These are phyloP conservation scores for Chalcosyrphus nemorum DNA, from an alignment of 2,888 invertebrate species.

Conservation along the genomic window DNA sequence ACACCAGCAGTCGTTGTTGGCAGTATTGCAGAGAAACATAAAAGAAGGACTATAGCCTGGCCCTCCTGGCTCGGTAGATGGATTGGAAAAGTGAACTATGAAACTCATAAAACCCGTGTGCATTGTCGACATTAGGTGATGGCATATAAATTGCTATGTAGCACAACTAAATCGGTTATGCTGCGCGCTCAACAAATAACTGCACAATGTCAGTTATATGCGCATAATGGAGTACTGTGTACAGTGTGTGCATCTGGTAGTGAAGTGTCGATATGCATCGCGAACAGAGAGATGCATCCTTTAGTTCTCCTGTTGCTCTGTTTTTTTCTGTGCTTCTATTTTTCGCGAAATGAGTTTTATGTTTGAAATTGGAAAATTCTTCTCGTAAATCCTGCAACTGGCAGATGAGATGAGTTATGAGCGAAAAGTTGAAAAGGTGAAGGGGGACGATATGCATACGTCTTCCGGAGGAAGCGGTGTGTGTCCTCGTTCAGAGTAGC, in stretches of 20 bases:
- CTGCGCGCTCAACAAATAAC: constrained; percentile 48
- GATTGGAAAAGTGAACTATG: constrained; percentile 57
- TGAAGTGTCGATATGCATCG: constrained; percentile 19
- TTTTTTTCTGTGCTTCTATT: constrained; percentile 29
- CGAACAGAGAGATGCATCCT: neutral
- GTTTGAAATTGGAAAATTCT: constrained; percentile 66
- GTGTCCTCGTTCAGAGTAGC: neutral
- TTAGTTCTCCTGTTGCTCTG: constrained; percentile 33
- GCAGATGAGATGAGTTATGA: constrained; percentile 61
- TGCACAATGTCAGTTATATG: constrained; percentile 51
- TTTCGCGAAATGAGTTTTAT: constrained; percentile 41
- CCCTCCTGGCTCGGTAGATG: constrained; percentile 45
- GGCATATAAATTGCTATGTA: constrained; percentile 63
- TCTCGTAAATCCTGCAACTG: constrained; percentile 43
- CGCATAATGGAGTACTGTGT: constrained; percentile 20
- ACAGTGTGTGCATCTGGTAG: constrained; percentile 24
- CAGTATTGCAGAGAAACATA: constrained; percentile 5
- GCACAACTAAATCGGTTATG: constrained; percentile 58
- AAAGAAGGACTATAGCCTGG: constrained; percentile 7
- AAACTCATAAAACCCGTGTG: constrained; percentile 40
- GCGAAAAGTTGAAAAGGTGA: constrained; percentile 5
- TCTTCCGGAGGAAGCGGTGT: neutral
- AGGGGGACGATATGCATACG: constrained; percentile 7
- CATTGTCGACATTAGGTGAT: constrained; percentile 65
- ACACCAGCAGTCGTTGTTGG: constrained; percentile 27